These are phyloP conservation scores for Eupithecia tripunctaria DNA, from an alignment of 2,888 invertebrate genomes.

Conservation along the genomic window DNA sequence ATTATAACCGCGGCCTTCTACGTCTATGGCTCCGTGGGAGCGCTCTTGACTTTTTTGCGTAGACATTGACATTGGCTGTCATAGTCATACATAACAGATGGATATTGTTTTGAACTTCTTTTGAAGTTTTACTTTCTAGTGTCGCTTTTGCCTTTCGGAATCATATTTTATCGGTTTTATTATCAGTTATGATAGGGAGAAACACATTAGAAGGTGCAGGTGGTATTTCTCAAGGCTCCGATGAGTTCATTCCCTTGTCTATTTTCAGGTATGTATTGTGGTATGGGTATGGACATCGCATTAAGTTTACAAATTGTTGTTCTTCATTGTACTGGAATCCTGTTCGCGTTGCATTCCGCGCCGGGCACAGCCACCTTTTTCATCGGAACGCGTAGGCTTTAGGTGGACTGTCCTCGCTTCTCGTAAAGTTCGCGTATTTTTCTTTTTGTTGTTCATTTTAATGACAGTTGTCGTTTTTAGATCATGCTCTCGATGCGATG, in stretches of 20 bases:
- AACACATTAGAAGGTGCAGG: constrained; percentile 7
- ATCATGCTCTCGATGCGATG: not conserved
- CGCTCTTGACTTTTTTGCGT: constrained; percentile 62
- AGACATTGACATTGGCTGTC: constrained; percentile 59
- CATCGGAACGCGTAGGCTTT: constrained; percentile 38
- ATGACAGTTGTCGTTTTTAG: constrained; percentile 10
- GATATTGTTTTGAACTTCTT: constrained; percentile 51
- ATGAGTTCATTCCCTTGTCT: constrained; percentile 19
- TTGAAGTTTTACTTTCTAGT: constrained; percentile 53
- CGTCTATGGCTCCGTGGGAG: constrained; percentile 59
- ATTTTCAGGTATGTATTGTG: not conserved
- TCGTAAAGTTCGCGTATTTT: constrained; percentile 29
- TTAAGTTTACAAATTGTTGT: constrained; percentile 25
- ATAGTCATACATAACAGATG: constrained; percentile 46
- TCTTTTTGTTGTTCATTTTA: constrained; percentile 33
- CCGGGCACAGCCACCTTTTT: constrained; percentile 40
- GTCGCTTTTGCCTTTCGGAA: constrained; percentile 8
- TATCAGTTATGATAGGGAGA: not conserved
- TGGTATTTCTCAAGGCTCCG: constrained; percentile 17
- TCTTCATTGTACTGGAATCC: constrained; percentile 47
- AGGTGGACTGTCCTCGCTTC: constrained; percentile 20
- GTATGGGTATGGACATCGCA: not conserved
- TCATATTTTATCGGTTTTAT: not conserved
- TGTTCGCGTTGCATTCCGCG: constrained; percentile 52
- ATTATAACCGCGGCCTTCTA: constrained; percentile 61